phyloP scores from a whole-genome alignment of 2,113 vertebrate genomes.

The Choloepus hoffmanni region DNA sequence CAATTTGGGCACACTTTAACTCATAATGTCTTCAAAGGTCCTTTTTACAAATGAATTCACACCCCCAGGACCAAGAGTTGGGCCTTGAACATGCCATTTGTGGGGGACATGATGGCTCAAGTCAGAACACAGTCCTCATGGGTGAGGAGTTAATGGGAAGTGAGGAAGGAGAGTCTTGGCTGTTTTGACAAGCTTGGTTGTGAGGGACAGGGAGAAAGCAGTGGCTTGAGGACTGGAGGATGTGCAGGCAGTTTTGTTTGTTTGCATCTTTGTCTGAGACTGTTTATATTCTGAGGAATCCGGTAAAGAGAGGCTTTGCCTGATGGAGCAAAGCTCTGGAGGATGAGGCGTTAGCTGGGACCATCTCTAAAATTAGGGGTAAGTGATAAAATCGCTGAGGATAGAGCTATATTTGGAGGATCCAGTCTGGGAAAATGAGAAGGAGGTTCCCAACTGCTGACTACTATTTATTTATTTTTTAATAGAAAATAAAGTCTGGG shows the following conservation, averaged over 20 bases:
- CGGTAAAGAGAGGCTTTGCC: too few species aligned
- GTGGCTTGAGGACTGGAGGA: not conserved
- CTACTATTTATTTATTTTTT: not conserved
- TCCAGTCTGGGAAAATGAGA: not conserved
- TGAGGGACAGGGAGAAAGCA: not conserved
- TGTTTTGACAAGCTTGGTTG: not conserved
- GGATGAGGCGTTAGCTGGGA: too few species aligned
- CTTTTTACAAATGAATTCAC: too few species aligned
- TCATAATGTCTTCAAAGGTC: too few species aligned
- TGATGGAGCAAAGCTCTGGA: too few species aligned
- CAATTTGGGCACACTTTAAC: too few species aligned
- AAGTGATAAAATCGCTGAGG: not conserved
- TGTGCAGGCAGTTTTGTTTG: not conserved
- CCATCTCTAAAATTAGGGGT: too few species aligned
- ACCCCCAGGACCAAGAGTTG: too few species aligned
- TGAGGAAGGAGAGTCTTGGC: not conserved
- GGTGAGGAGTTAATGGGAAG: not conserved
- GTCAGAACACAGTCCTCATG: not conserved
- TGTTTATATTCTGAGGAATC: too few species aligned
- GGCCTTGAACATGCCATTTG: too few species aligned
- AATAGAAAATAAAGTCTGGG: not conserved
- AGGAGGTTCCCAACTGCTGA: not conserved
- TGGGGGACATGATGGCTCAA: not conserved
- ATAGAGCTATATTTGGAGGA: not conserved
- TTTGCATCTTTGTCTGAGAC: not conserved